These are phyloP conservation scores for Drosophila helvetica DNA, from an alignment of 2,888 invertebrate species.

Conservation along the genomic window DNA sequence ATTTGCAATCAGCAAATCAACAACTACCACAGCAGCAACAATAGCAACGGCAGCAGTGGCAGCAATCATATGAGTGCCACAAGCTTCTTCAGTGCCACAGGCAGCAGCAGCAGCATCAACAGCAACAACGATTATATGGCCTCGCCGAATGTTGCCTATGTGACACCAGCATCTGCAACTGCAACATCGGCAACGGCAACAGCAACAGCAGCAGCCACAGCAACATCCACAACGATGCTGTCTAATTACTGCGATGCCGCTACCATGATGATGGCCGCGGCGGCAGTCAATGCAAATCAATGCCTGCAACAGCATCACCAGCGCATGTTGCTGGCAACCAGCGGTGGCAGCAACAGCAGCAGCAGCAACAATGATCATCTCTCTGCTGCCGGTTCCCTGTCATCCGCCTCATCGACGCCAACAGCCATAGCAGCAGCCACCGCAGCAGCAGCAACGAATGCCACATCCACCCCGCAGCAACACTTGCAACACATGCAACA, in stretches of 20 bases:
- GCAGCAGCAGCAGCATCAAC: slow-evolving; percentile 31
- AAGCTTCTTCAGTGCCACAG: slow-evolving; percentile 64
- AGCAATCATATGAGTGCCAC: slow-evolving; percentile 52
- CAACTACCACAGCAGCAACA: slow-evolving; percentile 60
- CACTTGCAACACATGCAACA: slow-evolving; percentile 48
- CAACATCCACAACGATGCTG: slow-evolving; percentile 81
- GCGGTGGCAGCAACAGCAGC: slow-evolving; percentile 44
- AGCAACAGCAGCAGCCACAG: slow-evolving; percentile 51
- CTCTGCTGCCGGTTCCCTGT: slow-evolving; percentile 62
- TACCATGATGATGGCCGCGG: slow-evolving; percentile 84
- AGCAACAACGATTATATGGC: slow-evolving; percentile 58
- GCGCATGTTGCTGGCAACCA: slow-evolving; percentile 76
- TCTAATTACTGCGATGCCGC: slow-evolving; percentile 84
- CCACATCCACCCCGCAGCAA: slow-evolving; percentile 25
- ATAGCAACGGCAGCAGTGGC: slow-evolving; percentile 35
- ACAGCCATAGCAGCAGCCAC: slow-evolving; percentile 54
- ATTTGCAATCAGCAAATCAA: slow-evolving; percentile 74
- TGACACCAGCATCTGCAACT: slow-evolving; percentile 45
- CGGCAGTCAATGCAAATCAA: slow-evolving; percentile 83
- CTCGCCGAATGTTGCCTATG: slow-evolving; percentile 58
- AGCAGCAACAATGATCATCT: slow-evolving; percentile 48
- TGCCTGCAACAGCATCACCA: slow-evolving; percentile 83
- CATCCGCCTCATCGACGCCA: slow-evolving; percentile 75
- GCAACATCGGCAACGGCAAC: slow-evolving; percentile 46
- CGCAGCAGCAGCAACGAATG: slow-evolving; percentile 31